Evolutionary conservation across 1,140 invertebrate genomes (phyloP), one percentile per base, ranked within the genome.

Genomic region (Sitophilus oryzae): DNA sequence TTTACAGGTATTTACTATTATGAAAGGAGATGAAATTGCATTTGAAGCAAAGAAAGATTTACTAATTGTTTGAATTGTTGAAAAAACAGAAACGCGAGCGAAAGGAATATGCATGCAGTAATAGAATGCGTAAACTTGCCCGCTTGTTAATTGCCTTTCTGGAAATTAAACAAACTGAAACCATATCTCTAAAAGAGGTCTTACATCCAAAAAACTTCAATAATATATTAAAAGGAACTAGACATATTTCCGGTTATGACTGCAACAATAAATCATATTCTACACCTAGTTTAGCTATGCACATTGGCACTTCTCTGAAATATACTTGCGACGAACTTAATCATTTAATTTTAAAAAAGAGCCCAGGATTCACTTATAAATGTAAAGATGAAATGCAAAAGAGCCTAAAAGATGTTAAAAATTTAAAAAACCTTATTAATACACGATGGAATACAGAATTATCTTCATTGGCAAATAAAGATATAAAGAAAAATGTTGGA

Each of bases 21-120:
- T 57, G 49, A 60, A 54, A 57, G 54, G 48, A 11, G 58, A 60
- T 38, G 54, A 52, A n/a, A 52, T 60, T 23, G 11, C 54, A 21
- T 60, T 60, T 20, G 57, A 41, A 43, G 57, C 57, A 10, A 60
- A 60, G 48, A 60, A 60, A 51, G 54, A 57, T 58, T 37, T 61
- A 10, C 48, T 61, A 6, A 61, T 58, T 41, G 45, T 22, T 19
- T 14, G 58, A 22, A 58, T 58, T 41, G 59, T 44, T 61, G 45
- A 61, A 61, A 45, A 46, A 58, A 46, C 59, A 61, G 48, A 61
- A 54, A 22, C 37, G 35, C 36, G 37, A 52, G 46, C 10, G 37
- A 37, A 56, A 44, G 36, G 43, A 16, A 14, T 57, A 60, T 55
- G 15, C 49, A 1, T 60, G 58, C 34, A 59, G 58, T 22, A 56